phyloP scores from a whole-genome alignment of 2,797 vertebrate genomes.

The Melanotaenia maccullochi region DNA sequence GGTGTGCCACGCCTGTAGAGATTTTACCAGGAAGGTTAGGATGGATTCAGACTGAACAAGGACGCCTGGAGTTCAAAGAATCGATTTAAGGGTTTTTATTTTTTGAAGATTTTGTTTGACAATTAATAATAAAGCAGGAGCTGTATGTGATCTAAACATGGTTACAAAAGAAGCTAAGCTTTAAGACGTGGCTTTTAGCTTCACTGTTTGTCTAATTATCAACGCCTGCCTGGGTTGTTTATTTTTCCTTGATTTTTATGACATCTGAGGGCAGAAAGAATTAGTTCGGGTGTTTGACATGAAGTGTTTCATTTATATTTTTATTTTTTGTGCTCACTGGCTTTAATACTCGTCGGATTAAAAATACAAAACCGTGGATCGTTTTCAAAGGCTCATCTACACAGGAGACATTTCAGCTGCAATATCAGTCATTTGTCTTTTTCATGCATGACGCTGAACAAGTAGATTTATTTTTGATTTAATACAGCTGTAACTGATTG shows the following conservation, averaged over 20 bases:
- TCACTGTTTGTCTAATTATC: constrained; percentile 11
- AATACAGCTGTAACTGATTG: background rate
- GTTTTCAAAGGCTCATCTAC: background rate
- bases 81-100: background rate
- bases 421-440: background rate
- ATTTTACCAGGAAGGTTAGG: background rate
- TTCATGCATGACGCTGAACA: background rate
- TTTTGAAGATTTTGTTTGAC: background rate
- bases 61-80: background rate
- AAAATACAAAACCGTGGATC: constrained; percentile 4
- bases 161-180: background rate
- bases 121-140: background rate
- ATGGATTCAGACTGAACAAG: background rate
- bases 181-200: constrained; percentile 3
- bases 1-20: background rate
- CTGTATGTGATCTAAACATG: background rate
- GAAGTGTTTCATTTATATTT: background rate
- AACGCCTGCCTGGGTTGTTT: background rate
- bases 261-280: constrained; percentile 10
- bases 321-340: constrained; percentile 3
- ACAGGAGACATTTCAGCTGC: constrained; percentile 1
- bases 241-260: background rate
- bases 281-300: constrained; percentile 1
- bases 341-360: constrained; percentile 5
- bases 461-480: background rate